phyloP scores from a whole-genome alignment of 1,140 invertebrate genomes.

The Drosophila bifasciata region DNA sequence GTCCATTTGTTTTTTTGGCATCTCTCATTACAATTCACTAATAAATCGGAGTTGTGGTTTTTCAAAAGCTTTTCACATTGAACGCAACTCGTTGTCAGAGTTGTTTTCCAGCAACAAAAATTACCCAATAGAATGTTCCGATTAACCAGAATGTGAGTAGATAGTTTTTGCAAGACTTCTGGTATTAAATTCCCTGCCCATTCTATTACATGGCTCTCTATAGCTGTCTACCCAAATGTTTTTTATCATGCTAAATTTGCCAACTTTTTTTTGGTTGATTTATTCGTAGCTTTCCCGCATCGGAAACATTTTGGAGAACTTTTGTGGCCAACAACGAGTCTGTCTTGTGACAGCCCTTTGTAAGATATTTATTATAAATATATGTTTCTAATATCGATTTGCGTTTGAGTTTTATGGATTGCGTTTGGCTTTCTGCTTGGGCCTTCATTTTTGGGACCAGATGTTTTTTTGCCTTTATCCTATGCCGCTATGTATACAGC shows the following conservation, averaged over 20 bases:
- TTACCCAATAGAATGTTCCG: too few relatives aligned
- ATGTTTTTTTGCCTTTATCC: conserved; percentile 26
- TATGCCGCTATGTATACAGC: conserved; percentile 13
- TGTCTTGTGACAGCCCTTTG: conserved; percentile 36
- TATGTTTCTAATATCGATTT: conserved; percentile 47
- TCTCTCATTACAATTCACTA: conserved; percentile 21
- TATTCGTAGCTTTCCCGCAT: not conserved
- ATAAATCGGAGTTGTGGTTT: conserved; percentile 10
- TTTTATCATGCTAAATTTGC: conserved; percentile 1
- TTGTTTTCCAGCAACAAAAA: too few relatives aligned
- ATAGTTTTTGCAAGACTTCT: too few relatives aligned
- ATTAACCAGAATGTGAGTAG: too few relatives aligned
- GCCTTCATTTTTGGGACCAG: conserved; percentile 12
- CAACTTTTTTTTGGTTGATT: too few relatives aligned
- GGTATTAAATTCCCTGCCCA: too few relatives aligned
- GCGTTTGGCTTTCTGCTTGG: conserved; percentile 13
- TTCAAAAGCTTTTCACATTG: conserved; percentile 2
- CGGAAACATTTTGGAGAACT: conserved; percentile 7
- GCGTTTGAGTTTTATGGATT: conserved; percentile 56
- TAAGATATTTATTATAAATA: conserved; percentile 27
- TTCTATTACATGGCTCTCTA: not conserved
- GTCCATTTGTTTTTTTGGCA: conserved; percentile 37
- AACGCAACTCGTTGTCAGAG: too few relatives aligned
- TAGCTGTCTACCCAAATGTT: conserved; percentile 6
- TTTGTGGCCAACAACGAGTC: conserved; percentile 24